Conservation (phyloP, 1,140 invertebrate genomes). For the Apis cerana region DNA sequence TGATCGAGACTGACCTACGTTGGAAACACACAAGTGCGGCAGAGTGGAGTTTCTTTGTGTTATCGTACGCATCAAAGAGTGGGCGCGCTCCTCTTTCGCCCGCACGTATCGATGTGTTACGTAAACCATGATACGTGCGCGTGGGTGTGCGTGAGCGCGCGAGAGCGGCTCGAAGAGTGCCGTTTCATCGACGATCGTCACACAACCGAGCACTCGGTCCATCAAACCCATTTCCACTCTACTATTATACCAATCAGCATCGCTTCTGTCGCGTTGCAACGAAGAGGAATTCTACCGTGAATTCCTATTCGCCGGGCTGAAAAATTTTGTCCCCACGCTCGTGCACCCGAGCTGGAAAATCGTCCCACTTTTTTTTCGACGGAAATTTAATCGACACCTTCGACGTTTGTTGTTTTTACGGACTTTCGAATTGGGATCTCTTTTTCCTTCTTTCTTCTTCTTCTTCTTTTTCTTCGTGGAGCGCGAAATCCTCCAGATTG, state of each 20-base stretch:
- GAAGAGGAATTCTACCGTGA: constrained; percentile 38
- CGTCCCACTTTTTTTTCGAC: neutral
- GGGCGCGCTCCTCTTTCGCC: neutral
- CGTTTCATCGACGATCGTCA: constrained; percentile 20
- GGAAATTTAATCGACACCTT: constrained; percentile 1
- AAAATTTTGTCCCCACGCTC: constrained; percentile 52
- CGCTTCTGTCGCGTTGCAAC: constrained; percentile 42
- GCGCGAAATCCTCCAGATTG: no score
- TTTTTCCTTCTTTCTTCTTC: no score
- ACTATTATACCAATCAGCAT: constrained; percentile 46
- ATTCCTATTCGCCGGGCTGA: constrained; percentile 48
- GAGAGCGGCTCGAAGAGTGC: constrained; percentile 9
- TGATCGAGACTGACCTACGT: neutral
- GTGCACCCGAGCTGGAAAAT: neutral
- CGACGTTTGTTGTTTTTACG: neutral
- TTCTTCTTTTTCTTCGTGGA: no score
- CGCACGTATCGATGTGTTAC: neutral
- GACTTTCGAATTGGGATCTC: neutral
- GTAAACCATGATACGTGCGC: neutral
- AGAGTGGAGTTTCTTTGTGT: neutral
- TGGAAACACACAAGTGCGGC: neutral
- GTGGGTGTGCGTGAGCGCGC: no score
- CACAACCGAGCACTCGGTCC: neutral
- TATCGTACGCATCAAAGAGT: constrained; percentile 12
- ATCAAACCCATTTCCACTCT: constrained; percentile 45